Evolutionary conservation across 2,797 vertebrate species (phyloP).

Genomic region (Platalea minor): DNA sequence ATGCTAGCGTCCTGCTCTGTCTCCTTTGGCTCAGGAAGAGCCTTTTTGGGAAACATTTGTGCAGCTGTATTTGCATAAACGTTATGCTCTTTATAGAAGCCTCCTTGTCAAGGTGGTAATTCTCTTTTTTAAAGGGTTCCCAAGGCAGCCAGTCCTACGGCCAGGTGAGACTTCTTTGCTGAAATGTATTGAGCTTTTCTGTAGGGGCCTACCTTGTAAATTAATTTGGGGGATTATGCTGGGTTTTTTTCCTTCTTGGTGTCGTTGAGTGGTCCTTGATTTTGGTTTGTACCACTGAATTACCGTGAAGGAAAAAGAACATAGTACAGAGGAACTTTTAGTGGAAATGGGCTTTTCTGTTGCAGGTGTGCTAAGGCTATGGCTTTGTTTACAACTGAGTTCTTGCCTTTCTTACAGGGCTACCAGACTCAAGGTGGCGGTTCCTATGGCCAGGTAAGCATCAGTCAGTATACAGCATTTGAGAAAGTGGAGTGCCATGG

Average conservation of each 20-base stretch:
- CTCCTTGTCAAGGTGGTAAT: background rate
- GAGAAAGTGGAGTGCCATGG: background rate
- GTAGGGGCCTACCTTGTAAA: background rate
- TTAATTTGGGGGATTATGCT: accelerated
- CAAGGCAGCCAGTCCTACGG: background rate
- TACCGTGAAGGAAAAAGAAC: accelerated
- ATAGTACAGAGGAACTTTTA: accelerated
- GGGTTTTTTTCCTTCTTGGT: accelerated
- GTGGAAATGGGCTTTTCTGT: background rate
- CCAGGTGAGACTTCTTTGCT: background rate
- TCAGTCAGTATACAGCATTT: no score
- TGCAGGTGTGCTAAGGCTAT: background rate
- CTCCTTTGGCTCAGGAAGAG: background rate
- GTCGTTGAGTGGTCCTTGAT: no score
- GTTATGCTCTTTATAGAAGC: accelerated
- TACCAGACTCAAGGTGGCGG: background rate
- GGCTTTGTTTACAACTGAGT: background rate
- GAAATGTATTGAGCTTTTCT: background rate
- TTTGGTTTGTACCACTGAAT: background rate
- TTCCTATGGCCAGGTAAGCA: background rate
- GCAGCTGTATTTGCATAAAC: background rate
- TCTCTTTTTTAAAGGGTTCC: background rate
- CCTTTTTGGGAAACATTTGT: background rate
- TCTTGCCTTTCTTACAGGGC: background rate
- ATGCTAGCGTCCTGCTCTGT: background rate